Evolutionary conservation across 2,797 vertebrate genomes (phyloP).

Genomic region (Morelia viridis): DNA sequence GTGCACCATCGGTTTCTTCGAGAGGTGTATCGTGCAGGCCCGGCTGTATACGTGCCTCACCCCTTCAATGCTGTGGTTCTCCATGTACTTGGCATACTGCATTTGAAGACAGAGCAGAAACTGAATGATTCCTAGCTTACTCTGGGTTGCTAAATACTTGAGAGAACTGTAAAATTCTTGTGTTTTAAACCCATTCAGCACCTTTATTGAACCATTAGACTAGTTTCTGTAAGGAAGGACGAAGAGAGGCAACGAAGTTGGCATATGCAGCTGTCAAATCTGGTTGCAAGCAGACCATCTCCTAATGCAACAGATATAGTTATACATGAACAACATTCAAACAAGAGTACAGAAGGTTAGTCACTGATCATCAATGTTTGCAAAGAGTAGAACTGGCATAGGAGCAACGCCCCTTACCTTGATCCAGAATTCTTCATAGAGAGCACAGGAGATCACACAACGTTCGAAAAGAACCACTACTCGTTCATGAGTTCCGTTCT

Average conservation of each 20-base stretch:
- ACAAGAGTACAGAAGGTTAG: slow-evolving; percentile 97
- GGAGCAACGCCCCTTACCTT: slow-evolving; percentile 83
- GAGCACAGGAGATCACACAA: slow-evolving; percentile 97
- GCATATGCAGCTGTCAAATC: slow-evolving; percentile 99
- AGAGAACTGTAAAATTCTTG: slow-evolving; percentile 99
- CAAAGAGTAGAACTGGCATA: slow-evolving; percentile 67
- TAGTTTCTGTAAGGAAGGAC: slow-evolving; percentile 99
- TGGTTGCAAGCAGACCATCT: slow-evolving; percentile 99
- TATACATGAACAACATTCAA: slow-evolving; percentile 99
- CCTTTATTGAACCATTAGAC: slow-evolving; percentile 99
- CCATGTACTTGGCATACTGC: slow-evolving; percentile 99
- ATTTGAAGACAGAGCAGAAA: slow-evolving; percentile 83
- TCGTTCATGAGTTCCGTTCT: slow-evolving; percentile 94
- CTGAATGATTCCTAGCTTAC: slow-evolving; percentile 75
- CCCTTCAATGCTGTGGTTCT: slow-evolving; percentile 94
- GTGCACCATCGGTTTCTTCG: slow-evolving; percentile 92
- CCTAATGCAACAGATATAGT: slow-evolving; percentile 99
- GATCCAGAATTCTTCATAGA: slow-evolving; percentile 99
- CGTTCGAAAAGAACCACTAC: slow-evolving; percentile 97
- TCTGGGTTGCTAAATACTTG: slow-evolving; percentile 83
- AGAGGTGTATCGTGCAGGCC: slow-evolving; percentile 91
- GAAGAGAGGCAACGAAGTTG: slow-evolving; percentile 99
- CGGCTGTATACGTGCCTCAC: slow-evolving; percentile 96
- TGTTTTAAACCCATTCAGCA: slow-evolving; percentile 99
- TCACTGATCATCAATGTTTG: slow-evolving; percentile 89